Evolutionary conservation across 2,888 invertebrate species (phyloP), one percentile per base, ranked within the genome.

Genomic region (Horisme vitalbata): DNA sequence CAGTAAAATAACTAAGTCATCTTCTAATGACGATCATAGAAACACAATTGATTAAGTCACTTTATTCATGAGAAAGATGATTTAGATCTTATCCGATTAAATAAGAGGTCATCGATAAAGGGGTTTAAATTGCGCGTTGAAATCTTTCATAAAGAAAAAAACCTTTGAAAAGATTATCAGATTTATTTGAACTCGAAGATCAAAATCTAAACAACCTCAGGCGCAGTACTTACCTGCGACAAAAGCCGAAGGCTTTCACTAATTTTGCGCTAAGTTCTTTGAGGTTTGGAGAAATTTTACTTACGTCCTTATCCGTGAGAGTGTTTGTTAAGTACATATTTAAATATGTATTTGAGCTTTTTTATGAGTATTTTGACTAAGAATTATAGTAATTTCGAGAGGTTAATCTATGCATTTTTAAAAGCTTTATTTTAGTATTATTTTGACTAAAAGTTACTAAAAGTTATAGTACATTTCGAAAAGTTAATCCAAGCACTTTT

Each of bases 121-220:
- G 57, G 44, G 52, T 57, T 50, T 61, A 58, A 61, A 61, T 59
- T 49, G 57, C 62, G 68, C 68, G 75, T 68, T 74, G 74, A 75
- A 76, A 71, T 64, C 65, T 70, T 65, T 27, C 13, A 43, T 23
- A 49, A 44, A 39, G 39, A 32, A 28, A 38, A 43, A 45, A 48
- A 38, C 20, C 24, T 34, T 69, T 68, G 67, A 71, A 72, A 65
- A 67, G 65, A 71, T 73, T 75, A 76, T 76, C 71, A 68, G 72
- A 71, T 72, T 73, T 51, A 70, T 74, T 68, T 67, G 70, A 60
- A 62, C 59, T 60, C 57, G 59, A 61, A 75, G 79, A 83, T 83
- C 58, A 59, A 57, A 72, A 82, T 83, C 79, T 70, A 63, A 65
- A 72, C 64, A 63, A 76, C 82, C 64, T 54, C 59, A 49, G 66